phyloP scores from a whole-genome alignment of 2,113 vertebrate genomes.

The Oncorhynchus keta region DNA sequence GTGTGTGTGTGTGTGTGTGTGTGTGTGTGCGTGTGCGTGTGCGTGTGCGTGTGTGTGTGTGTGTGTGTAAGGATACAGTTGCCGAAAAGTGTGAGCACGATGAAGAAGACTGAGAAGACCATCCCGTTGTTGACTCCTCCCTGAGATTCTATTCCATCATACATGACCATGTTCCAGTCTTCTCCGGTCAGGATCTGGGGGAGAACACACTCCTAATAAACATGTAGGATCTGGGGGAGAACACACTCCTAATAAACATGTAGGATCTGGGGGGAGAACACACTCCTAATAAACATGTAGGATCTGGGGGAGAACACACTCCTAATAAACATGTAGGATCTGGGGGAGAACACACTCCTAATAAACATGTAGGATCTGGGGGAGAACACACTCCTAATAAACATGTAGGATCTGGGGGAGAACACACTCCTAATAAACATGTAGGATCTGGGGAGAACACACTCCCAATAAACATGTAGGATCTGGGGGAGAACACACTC shows the following conservation, averaged over 20 bases:
- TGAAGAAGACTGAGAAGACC: slow-evolving; percentile 96
- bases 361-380: slow-evolving; percentile 69
- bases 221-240: no score
- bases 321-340: background rate
- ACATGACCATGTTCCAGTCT: slow-evolving; percentile 97
- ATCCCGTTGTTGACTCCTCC: slow-evolving; percentile 92
- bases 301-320: slow-evolving; percentile 61
- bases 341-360: no score
- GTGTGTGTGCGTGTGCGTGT: background rate
- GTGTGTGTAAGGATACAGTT: slow-evolving; percentile 85
- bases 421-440: no score
- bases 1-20: background rate
- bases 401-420: background rate
- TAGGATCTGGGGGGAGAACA: background rate
- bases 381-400: background rate
- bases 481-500: no score
- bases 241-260: no score
- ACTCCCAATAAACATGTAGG: background rate
- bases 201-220: background rate
- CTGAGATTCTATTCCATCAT: slow-evolving; percentile 92
- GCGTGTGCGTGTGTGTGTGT: background rate
- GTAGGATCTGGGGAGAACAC: slow-evolving; percentile 70
- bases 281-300: slow-evolving; percentile 44
- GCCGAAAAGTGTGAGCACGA: slow-evolving; percentile 94
- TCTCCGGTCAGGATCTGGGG: slow-evolving; percentile 86